phyloP scores from a whole-genome alignment of 2,797 vertebrate genomes.

The Halcyon badia region DNA sequence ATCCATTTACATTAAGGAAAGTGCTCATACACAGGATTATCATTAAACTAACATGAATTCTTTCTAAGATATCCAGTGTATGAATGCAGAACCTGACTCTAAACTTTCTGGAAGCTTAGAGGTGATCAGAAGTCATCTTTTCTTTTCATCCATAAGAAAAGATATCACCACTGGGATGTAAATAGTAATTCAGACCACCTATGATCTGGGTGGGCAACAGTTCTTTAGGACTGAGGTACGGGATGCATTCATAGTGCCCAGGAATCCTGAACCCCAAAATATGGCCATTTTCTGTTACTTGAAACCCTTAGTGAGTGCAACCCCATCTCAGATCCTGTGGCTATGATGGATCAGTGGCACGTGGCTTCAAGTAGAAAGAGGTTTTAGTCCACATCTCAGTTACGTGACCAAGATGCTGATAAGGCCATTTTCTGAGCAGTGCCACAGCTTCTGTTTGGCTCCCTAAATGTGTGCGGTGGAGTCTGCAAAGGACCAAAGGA shows the following conservation, averaged over 20 bases:
- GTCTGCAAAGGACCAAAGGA: not conserved
- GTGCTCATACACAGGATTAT: not conserved
- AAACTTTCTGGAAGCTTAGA: not conserved
- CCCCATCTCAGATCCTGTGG: not conserved
- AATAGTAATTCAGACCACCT: not conserved
- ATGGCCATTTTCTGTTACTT: not conserved
- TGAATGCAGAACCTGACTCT: not conserved
- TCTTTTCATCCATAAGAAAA: not conserved
- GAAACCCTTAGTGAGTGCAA: not conserved
- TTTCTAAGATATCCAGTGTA: not conserved
- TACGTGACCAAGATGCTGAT: not conserved
- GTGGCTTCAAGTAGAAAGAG: not conserved
- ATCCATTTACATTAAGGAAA: not conserved
- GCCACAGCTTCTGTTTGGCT: not conserved
- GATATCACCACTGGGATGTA: not conserved
- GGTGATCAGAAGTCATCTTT: not conserved
- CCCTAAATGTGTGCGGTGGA: not conserved
- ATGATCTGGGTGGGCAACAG: not conserved
- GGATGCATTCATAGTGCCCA: not conserved
- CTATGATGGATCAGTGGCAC: accelerated
- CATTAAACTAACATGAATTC: not conserved
- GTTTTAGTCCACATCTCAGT: not conserved
- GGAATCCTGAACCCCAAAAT: not conserved
- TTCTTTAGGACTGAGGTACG: not conserved
- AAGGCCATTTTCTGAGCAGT: not conserved